Evolutionary conservation across 2,888 invertebrate genomes (phyloP), one percentile per base, ranked within the genome.

Genomic region (Apantesis nais): DNA sequence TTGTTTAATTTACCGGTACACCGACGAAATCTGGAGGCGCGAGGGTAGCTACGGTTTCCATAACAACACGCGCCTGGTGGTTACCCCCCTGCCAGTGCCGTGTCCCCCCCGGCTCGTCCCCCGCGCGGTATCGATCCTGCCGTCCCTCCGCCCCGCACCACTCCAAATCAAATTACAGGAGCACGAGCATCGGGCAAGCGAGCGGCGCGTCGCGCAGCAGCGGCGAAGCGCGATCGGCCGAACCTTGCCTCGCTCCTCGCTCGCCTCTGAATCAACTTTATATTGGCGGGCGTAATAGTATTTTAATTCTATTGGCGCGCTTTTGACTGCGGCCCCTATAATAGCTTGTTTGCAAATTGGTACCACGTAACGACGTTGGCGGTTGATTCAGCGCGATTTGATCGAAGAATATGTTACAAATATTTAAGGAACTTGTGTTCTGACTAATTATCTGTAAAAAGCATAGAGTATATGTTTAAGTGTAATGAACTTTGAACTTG

Each of bases 121-220:
- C 85, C 85, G 82, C 83, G 72, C 67, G 39, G 73, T 81, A 83
- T 83, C 81, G 81, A 83, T 83, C 83, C 75, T 67, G 67, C 68
- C 73, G 72, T 79, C 85, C 83, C 83, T 84, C 83, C 76, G 83
- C 89, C 83, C 88, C 89, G 81, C 92, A 78, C 89, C 90, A 90
- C 93, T 92, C 94, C 93, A 94, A 94, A 94, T 94, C 94, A 93
- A 94, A 94, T 94, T 94, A 94, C 94, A 93, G 91, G 92, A 92
- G 88, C 81, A 78, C 86, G 81, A 83, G 84, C 87, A 84, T 83
- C 66, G 80, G 83, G 85, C 86, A 82, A 82, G 78, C 78, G 78
- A 67, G 74, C 80, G 74, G 67, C 73, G 77, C 75, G 70, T 73
- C 67, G 83, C 82, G 86, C 64, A 52, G 48, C 84, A 79, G 29